Percentiles rank a stretch among this genome's conserved stretches.
Evolutionary conservation across 2,113 vertebrate genomes (phyloP).

Genomic region (Hystrix brachyura): DNA sequence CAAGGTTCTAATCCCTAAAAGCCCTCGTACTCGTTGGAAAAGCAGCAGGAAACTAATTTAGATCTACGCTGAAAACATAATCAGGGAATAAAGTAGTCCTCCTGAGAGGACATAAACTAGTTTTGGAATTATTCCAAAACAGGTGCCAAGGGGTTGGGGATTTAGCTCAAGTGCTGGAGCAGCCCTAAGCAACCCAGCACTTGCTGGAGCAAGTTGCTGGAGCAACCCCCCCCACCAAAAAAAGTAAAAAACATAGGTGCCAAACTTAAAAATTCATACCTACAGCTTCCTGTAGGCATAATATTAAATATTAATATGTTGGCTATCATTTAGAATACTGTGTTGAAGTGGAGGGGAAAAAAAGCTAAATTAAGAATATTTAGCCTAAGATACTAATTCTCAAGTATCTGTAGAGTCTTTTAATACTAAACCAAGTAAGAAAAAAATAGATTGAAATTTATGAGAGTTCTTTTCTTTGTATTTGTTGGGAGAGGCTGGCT

Average conservation of each 20-base stretch:
- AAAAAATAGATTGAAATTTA: conserved; percentile 9
- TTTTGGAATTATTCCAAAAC: conserved; percentile 54
- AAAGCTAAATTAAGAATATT: conserved; percentile 42
- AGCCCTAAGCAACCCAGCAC: too few species aligned
- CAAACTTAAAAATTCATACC: conserved; percentile 23
- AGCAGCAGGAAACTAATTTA: neutral
- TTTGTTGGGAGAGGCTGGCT: neutral
- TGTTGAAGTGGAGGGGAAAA: neutral
- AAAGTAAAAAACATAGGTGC: neutral
- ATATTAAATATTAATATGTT: neutral
- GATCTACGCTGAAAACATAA: neutral
- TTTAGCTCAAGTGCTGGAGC: too few species aligned
- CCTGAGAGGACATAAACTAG: neutral
- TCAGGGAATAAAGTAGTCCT: neutral
- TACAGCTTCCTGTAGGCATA: neutral
- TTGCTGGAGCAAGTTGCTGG: too few species aligned
- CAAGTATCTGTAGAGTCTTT: conserved; percentile 3
- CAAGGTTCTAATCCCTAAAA: neutral
- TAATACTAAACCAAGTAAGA: neutral
- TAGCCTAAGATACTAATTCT: neutral
- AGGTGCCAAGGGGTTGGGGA: too few species aligned
- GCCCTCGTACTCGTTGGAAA: neutral
- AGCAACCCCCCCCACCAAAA: too few species aligned
- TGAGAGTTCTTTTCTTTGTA: conserved; percentile 46
- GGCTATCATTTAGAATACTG: neutral